Base-by-base conservation (phyloP, 2,113 vertebrate genomes). In the Felis chaus region DNA sequence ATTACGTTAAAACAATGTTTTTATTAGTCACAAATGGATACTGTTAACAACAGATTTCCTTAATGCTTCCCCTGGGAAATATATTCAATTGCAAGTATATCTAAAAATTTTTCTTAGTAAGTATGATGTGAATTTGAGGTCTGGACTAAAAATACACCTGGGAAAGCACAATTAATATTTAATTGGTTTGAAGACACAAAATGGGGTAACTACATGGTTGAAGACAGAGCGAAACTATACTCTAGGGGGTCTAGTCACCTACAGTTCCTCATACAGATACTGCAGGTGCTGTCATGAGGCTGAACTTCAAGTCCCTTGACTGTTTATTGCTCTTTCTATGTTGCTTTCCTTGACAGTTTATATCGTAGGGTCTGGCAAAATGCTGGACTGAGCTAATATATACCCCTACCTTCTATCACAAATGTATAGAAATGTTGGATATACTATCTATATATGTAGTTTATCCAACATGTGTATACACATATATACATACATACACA, bases 171-270 rank as follows among this genome's bases (percentile, higher is more conserved):
- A 16, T 79, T 76, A 81, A 69, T 74, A 69, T 66, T 76, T 76
- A 80, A 66, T 92, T 97, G 65, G 69, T 65, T 94, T 89, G 68
- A 73, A 85, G 78, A 84, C 69, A n/a, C 25, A 14, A 21, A 63
- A 13, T 27, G 13, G 63, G 19, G 31, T 84, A 53, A 89, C 23
- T 15, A 23, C 29, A 84, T 84, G 15, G n/a, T 73, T 66, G 92
- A 82, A 78, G 63, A 57, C n/a, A 84, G 63, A 91, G 13, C 18
- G 55, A 89, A 88, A 96, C 15, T 89, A n/a, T 95, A 79, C 61
- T 18, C 13, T 13, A 33, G 12, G 21, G 21, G 15, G 53, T 78
- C n/a, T 57, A 39, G 7, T 84, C 27, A 80, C 36, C 88, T 66
- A 8, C 19, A 66, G 16, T 31, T 84, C 18, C 36, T 84, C 48